phyloP scores from a whole-genome alignment of 1,140 invertebrate species.

The Polypedilum pembai region DNA sequence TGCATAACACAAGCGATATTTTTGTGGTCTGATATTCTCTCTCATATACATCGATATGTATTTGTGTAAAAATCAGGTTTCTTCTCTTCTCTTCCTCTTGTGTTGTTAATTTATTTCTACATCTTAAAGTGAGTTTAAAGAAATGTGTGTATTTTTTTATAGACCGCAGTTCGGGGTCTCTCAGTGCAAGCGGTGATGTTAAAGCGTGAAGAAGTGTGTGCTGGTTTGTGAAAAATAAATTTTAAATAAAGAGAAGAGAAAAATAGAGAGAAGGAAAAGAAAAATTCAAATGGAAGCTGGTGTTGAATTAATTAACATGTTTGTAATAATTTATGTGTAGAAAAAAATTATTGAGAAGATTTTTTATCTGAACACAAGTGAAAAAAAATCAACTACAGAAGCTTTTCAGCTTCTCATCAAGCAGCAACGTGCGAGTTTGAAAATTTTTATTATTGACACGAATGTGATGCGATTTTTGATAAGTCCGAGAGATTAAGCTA shows the following conservation, averaged over 20 bases:
- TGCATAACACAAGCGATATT: background rate
- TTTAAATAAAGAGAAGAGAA: background rate
- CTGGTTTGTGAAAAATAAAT: background rate
- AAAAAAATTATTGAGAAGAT: background rate
- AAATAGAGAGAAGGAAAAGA: background rate
- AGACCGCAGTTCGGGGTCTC: background rate
- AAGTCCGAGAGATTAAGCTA: too few relatives aligned
- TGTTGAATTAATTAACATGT: constrained; percentile 23
- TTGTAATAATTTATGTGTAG: constrained; percentile 3
- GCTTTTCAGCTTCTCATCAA: too few relatives aligned
- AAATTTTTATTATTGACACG: too few relatives aligned
- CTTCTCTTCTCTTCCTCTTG: background rate
- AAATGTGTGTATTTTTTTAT: background rate
- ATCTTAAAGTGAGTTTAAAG: background rate
- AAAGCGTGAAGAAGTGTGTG: constrained; percentile 23
- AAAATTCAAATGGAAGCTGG: constrained; percentile 21
- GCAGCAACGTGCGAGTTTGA: too few relatives aligned
- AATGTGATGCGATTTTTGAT: too few relatives aligned
- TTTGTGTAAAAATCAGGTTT: constrained; percentile 25
- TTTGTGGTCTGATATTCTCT: constrained; percentile 7
- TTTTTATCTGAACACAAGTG: too few relatives aligned
- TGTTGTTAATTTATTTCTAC: background rate
- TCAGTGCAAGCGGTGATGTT: constrained; percentile 26
- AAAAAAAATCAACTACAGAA: too few relatives aligned
- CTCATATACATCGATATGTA: background rate